A percentile compares a stretch with the other conserved stretches of the same genome.
These are phyloP conservation scores for Latrodectus geometricus DNA, from an alignment of 1,140 invertebrate genomes.

Conservation along the genomic window DNA sequence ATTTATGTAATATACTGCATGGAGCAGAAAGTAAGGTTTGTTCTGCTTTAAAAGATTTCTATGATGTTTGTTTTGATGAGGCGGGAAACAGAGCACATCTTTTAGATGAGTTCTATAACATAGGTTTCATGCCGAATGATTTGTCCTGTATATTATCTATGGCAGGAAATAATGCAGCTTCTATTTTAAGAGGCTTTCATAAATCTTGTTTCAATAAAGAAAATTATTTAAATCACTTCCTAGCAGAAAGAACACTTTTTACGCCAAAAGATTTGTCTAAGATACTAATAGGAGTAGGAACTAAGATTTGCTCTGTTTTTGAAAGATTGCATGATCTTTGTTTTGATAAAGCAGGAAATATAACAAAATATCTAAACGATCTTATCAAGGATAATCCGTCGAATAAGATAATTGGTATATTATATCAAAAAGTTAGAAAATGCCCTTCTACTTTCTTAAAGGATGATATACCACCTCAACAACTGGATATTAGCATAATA, in stretches of 20 bases:
- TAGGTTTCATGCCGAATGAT: constrained; percentile 16
- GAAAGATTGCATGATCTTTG: constrained; percentile 34
- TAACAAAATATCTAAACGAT: constrained; percentile 32
- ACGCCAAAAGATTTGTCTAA: constrained; percentile 27
- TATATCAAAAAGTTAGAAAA: constrained; percentile 7
- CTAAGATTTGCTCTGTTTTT: constrained; percentile 19
- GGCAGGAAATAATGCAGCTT: constrained; percentile 32
- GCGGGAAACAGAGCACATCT: constrained; percentile 9
- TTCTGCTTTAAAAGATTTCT: constrained; percentile 26
- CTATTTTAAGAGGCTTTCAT: constrained; percentile 42
- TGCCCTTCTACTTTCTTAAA: neutral
- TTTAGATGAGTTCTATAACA: constrained; percentile 1
- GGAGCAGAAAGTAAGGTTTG: constrained; percentile 16
- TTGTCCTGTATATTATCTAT: constrained; percentile 26
- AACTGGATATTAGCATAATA: neutral
- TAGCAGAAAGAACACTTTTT: constrained; percentile 16
- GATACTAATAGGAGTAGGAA: constrained; percentile 18
- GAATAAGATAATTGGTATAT: neutral
- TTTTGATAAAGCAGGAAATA: constrained; percentile 36
- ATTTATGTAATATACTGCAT: constrained; percentile 14
- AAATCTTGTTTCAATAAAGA: constrained; percentile 20
- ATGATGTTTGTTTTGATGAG: constrained; percentile 33
- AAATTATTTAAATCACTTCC: constrained; percentile 47
- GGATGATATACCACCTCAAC: neutral
- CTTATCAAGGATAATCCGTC: neutral